Base-by-base conservation (phyloP, 2,797 vertebrate genomes). In the Darevskia nairensis region DNA sequence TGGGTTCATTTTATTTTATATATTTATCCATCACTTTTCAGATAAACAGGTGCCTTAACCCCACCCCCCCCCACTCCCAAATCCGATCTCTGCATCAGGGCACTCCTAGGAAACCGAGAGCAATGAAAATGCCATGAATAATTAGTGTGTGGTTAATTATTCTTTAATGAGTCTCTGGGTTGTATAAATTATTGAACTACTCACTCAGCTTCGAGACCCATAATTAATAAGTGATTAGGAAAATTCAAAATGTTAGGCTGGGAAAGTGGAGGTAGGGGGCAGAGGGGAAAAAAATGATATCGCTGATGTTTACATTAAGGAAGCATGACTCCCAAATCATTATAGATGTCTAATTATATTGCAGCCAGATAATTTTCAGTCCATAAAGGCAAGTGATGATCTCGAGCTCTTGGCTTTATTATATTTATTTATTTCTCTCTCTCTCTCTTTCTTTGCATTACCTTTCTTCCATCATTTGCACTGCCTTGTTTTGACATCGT, bases 111-210 rank as follows among this genome's bases (percentile, higher is more conserved):
- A 59, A 91, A 91, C 78, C 69, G 68, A 84, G 90, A 91, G 17
- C 85, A 91, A n/a, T 76, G 88, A 84, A 21, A 41, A 7, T 81
- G 79, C 90, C 87, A 88, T 85, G 71, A 92, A 69, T 82, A 83
- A 86, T 50, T 86, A n/a, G 84, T 90, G 84, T 90, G 39, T 76
- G 69, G 68, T 84, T 50, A 27, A 83, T 87, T 89, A 64, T 84
- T 19, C 68, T 89, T 75, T 78, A 79, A 61, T 88, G 77, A 3
- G 2, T 2, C 25, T 88, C 78, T 86, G 2, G 66, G 71, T 4
- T 82, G 50, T 90, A 87, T 88, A 79, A 93, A 93, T 87, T 86
- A 55, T 32, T 44, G 80, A 76, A 86, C n/a, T 4, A 2, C 2
- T 35, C 87, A n/a, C 17, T 88, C 46, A 50, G 64, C 88, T 92